Base-by-base conservation (phyloP, 23 tunicate genomes). In the Trididemnum miniatum region DNA sequence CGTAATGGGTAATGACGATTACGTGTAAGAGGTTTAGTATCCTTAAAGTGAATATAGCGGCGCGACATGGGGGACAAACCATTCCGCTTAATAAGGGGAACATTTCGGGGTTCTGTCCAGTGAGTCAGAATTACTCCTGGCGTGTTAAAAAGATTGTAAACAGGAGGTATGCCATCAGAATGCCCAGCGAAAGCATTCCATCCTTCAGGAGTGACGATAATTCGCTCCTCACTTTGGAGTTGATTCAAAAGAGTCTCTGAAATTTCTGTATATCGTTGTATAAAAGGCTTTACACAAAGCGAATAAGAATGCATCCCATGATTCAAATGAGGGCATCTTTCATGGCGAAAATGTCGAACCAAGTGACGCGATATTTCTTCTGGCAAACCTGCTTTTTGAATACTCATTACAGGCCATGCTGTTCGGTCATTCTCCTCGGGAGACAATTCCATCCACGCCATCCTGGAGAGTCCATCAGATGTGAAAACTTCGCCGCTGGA, bases 1-100 rank as follows among this genome's bases (percentile, higher is more conserved):
- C n/a, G n/a, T n/a, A n/a, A n/a, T n/a, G n/a, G n/a, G n/a, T n/a
- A n/a, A n/a, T n/a, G n/a, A n/a, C n/a, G n/a, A n/a, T n/a, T n/a
- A n/a, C n/a, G n/a, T n/a, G n/a, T n/a, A n/a, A n/a, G n/a, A n/a
- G n/a, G n/a, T n/a, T n/a, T n/a, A n/a, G n/a, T n/a, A n/a, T n/a
- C n/a, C n/a, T n/a, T n/a, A 62, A 62, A n/a, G n/a, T 62, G 67
- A 12, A 62, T 26, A 62, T 62, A 62, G 5, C 67, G 29, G 26
- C 67, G 67, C 26, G 26, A 12, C 67, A 62, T 62, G 5, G 67
- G 67, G 67, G 67, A 62, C 28, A 62, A 24, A 18, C 67, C 67
- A 3, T 24, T 62, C 26, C 4, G 3, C n/a, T 12, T 22, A n/a
- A 62, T 62, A 12, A 3, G 3, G 23, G 67, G 26, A 4, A 62